Evolutionary conservation across 2,797 vertebrate species (phyloP), one percentile per base, ranked within the genome.

Genomic region (Uromys caudimaculatus): DNA sequence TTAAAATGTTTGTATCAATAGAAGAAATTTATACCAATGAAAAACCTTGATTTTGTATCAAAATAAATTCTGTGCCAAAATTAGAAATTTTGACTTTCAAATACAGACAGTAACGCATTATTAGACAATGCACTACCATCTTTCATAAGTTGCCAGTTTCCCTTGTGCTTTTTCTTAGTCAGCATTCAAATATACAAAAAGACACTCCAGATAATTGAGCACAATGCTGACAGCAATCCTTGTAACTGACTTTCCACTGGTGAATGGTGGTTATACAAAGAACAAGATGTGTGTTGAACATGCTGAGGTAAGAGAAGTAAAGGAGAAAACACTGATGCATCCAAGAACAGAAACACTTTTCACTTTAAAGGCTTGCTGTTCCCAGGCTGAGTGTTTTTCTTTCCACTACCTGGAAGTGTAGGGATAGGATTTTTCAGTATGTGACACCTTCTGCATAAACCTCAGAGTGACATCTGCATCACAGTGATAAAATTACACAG

Each of bases 401-500:
- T 77, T 91, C 11, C 35, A 0, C 52, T 83, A 89, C 76, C 38
- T 97, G 75, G 69, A 92, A 62, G 67, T 87, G 56, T 62, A 69
- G 16, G 29, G 17, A 84, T 89, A 44, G 32, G 35, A 44, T 86
- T 91, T 81, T 81, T 89, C 38, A 64, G 67, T 73, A 62, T 88
- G 81, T 58, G 69, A 21, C 90, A 88, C 50, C 41, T 44, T 1
- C 67, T 84, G 91, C 64, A 16, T 62, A 95, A 93, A 88, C 58
- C 92, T 92, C 82, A 94, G n/a, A 58, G 44, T 0, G 0, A 69
- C 83, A 90, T 93, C 95, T 98, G 97, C 50, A 90, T 95, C 52
- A 13, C 38, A 73, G 60, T 95, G 94, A 97, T 97, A 98, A 96
- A 96, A 93, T 90, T 91, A 85, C 23, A 9, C 38, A 64, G 81